Percentiles rank a stretch among this genome's conserved stretches.
phyloP scores from a whole-genome alignment of 2,113 vertebrate genomes.

The Gymnarchus niloticus region DNA sequence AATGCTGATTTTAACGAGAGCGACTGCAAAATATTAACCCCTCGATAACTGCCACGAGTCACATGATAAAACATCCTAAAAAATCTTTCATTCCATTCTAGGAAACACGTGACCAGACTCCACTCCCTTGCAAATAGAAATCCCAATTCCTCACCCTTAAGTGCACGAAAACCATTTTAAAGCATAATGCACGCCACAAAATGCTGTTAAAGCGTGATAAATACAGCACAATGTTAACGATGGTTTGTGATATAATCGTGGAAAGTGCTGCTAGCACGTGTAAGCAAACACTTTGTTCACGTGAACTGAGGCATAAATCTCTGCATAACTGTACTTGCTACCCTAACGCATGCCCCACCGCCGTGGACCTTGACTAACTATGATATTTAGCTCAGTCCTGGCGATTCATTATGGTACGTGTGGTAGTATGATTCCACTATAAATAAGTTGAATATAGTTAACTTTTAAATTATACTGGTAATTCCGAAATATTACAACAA shows the following conservation, averaged over 20 bases:
- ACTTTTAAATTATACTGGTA: not conserved
- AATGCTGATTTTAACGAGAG: too few relatives aligned
- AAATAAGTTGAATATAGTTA: not conserved
- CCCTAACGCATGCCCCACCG: not conserved
- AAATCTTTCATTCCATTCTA: constrained; percentile 20
- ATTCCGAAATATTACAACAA: not conserved
- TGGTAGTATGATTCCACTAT: too few relatives aligned
- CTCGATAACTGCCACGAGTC: constrained; percentile 39
- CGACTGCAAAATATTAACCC: constrained; percentile 16
- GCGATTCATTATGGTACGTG: not conserved
- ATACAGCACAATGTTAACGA: not conserved
- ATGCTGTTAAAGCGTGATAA: not conserved
- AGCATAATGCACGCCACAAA: not conserved
- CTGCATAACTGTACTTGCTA: not conserved
- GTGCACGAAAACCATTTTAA: not conserved
- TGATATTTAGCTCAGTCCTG: not conserved
- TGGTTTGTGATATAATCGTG: not conserved
- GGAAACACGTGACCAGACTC: constrained; percentile 27
- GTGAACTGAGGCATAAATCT: not conserved
- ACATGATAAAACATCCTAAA: constrained; percentile 54
- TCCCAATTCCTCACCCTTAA: not conserved
- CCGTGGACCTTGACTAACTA: not conserved
- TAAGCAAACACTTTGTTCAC: not conserved
- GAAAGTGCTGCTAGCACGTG: not conserved
- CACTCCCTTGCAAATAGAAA: not conserved